Evolutionary conservation across 1,140 invertebrate species (phyloP).

Genomic region (Drosophila ogumai): DNA sequence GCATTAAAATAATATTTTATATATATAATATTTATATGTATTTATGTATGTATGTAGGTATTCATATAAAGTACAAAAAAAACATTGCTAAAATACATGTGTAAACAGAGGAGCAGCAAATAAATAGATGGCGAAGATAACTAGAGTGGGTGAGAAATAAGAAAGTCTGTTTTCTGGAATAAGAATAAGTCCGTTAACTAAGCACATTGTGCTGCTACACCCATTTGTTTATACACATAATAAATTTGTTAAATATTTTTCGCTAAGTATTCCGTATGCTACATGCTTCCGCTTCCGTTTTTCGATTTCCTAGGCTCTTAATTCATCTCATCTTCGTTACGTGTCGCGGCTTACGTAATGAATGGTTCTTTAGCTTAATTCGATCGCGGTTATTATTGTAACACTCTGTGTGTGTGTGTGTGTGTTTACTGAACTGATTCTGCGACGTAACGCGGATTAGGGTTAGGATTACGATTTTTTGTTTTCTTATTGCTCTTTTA

Average conservation of each 20-base stretch:
- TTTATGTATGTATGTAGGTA: slow-evolving; percentile 49
- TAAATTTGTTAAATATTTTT: slow-evolving; percentile 57
- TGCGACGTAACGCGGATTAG: slow-evolving; percentile 27
- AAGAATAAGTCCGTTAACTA: slow-evolving; percentile 61
- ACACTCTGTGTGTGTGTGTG: slow-evolving; percentile 25
- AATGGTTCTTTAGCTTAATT: slow-evolving; percentile 46
- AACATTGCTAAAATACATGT: slow-evolving; percentile 66
- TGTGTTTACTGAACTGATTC: slow-evolving; percentile 24
- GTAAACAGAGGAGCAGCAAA: slow-evolving; percentile 70
- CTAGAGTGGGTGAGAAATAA: slow-evolving; percentile 32
- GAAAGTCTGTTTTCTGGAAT: slow-evolving; percentile 46
- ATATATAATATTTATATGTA: slow-evolving; percentile 43
- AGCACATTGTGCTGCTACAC: slow-evolving; percentile 68
- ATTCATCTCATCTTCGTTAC: slow-evolving; percentile 24
- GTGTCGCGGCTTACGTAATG: slow-evolving; percentile 25
- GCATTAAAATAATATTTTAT: slow-evolving; percentile 52
- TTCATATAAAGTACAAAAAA: slow-evolving; percentile 68
- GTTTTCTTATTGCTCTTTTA: slow-evolving; percentile 59
- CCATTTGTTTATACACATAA: slow-evolving; percentile 72
- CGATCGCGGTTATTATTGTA: slow-evolving; percentile 33
- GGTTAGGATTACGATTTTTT: slow-evolving; percentile 32
- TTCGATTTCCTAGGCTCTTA: slow-evolving; percentile 23
- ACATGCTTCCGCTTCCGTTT: slow-evolving; percentile 20
- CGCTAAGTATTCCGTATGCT: slow-evolving; percentile 61
- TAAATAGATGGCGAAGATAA: slow-evolving; percentile 62